These are phyloP conservation scores for Sinhomidia bicolor DNA, from an alignment of 2,888 invertebrate species.

Conservation along the genomic window DNA sequence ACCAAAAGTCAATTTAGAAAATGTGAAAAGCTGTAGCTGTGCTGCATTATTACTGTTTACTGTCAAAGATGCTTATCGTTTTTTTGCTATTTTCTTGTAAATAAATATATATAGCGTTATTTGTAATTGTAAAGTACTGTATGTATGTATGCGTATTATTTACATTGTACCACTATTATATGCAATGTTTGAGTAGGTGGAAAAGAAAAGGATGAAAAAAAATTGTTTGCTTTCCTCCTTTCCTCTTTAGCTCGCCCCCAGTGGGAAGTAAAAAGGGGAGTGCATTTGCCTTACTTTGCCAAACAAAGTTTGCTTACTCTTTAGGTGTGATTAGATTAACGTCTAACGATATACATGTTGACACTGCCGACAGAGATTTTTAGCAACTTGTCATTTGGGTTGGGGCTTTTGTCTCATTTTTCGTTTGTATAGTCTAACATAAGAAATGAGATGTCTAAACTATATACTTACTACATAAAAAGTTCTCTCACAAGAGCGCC, in stretches of 20 bases:
- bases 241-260: too few relatives aligned
- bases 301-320: not conserved
- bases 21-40: not conserved
- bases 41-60: not conserved
- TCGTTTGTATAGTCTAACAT: not conserved
- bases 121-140: not conserved
- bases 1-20: constrained; percentile 31
- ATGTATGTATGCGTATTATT: not conserved
- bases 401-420: constrained; percentile 17
- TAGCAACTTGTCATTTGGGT: constrained; percentile 50
- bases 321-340: constrained; percentile 53
- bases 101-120: too few relatives aligned
- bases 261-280: constrained; percentile 28
- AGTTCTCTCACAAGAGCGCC: not conserved
- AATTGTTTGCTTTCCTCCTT: not conserved
- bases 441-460: constrained; percentile 2
- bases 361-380: constrained; percentile 50
- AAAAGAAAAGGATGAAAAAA: not conserved
- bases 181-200: constrained; percentile 30
- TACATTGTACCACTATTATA: not conserved
- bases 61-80: not conserved
- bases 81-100: not conserved
- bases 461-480: not conserved
- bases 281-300: not conserved
- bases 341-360: constrained; percentile 4